Percentiles rank a stretch among this genome's conserved stretches.
Conservation (phyloP, 1,140 invertebrate genomes). For the Bombus picipes region DNA sequence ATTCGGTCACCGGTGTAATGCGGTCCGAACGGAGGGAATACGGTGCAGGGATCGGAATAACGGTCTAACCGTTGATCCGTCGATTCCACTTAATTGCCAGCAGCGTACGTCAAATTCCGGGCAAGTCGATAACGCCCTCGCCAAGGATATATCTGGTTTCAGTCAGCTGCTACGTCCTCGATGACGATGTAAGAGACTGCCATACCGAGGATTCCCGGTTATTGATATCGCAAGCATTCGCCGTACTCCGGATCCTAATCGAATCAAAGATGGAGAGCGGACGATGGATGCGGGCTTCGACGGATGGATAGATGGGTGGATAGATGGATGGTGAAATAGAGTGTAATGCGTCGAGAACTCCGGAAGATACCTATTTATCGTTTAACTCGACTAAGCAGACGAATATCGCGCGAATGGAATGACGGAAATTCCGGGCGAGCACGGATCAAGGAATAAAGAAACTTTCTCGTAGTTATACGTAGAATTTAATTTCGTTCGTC, state of each 20-base stretch:
- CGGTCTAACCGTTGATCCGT: not conserved
- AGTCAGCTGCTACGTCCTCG: constrained; percentile 50
- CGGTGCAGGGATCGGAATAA: not conserved
- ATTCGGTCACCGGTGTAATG: not conserved
- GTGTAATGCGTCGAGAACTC: not conserved
- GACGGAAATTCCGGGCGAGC: too few species aligned
- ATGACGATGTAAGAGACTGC: constrained; percentile 53
- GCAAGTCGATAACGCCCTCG: constrained; percentile 52
- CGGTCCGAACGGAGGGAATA: not conserved
- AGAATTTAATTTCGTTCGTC: constrained; percentile 58
- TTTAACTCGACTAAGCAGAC: not conserved
- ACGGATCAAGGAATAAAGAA: constrained; percentile 19
- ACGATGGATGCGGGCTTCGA: constrained; percentile 12
- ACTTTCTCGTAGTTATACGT: constrained; percentile 33
- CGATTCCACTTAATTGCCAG: constrained; percentile 62
- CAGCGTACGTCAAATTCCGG: constrained; percentile 54
- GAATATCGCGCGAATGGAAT: not conserved
- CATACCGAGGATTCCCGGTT: constrained; percentile 41
- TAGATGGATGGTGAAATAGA: too few species aligned
- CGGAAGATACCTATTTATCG: constrained; percentile 7
- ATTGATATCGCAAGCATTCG: constrained; percentile 40
- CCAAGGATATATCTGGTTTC: constrained; percentile 46
- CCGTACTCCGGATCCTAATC: constrained; percentile 42
- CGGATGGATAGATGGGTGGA: not conserved
- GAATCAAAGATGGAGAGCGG: constrained; percentile 3